These are phyloP conservation scores for Sipunculus nudus DNA, from an alignment of 2,888 invertebrate genomes.

Conservation along the genomic window DNA sequence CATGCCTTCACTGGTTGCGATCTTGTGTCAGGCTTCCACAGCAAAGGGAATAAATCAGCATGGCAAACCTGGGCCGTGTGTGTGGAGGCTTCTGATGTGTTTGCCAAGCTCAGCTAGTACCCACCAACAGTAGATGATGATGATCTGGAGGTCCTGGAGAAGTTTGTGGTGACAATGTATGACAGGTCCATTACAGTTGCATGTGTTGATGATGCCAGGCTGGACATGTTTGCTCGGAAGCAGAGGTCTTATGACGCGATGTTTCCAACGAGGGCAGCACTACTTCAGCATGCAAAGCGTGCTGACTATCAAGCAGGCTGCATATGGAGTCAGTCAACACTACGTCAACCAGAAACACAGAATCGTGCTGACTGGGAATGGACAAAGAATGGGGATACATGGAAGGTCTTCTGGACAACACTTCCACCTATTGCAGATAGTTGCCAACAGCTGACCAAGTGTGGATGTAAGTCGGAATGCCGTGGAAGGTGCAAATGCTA, in stretches of 20 bases:
- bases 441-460: slow-evolving; percentile 31
- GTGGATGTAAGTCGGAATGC: too few relatives aligned
- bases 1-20: slow-evolving; percentile 45
- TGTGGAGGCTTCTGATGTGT: slow-evolving; percentile 27
- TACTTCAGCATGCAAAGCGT: slow-evolving; percentile 32
- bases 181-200: slow-evolving; percentile 32
- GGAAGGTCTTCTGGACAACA: slow-evolving; percentile 27
- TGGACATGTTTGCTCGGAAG: slow-evolving; percentile 42
- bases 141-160: slow-evolving; percentile 31
- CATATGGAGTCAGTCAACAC: slow-evolving; percentile 23
- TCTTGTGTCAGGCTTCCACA: slow-evolving; percentile 34
- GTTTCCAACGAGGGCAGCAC: slow-evolving; percentile 19
- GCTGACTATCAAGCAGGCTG: slow-evolving; percentile 30
- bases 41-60: slow-evolving; percentile 39
- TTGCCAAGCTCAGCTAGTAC: slow-evolving; percentile 16
- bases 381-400: slow-evolving; percentile 20
- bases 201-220: slow-evolving; percentile 33
- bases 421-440: slow-evolving; percentile 31
- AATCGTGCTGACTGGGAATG: slow-evolving; percentile 21
- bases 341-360: slow-evolving; percentile 1
- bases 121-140: slow-evolving; percentile 15
- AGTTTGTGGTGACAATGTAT: slow-evolving; percentile 39
- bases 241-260: slow-evolving; percentile 35
- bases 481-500: too few relatives aligned
- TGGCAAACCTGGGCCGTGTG: slow-evolving; percentile 40